Conservation (phyloP, 2,113 vertebrate species). For the Pan troglodytes region NHGRI_mPanTro3-v2.1_pri NC_072401.2:92425501-92426000, state of each 20-base stretch:
- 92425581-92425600: not conserved
- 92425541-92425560: not conserved
- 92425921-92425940: not conserved
- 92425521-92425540: not conserved
- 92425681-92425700: not conserved
- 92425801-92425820: not conserved
- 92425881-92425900: not conserved
- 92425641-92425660: not conserved
- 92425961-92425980: not conserved
- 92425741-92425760: not conserved
- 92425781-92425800: not conserved
- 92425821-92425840: not conserved
- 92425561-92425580: not conserved
- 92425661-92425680: not conserved
- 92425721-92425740: not conserved
- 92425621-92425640: not conserved
- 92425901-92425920: not conserved
- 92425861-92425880: not conserved
- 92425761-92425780: not conserved
- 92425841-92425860: not conserved
- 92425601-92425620: not conserved
- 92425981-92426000: not conserved
- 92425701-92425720: not conserved
- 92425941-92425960: too few relatives aligned
- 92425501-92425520: not conserved